Conservation (phyloP, 2,888 invertebrate genomes). For the Pedicia rivosa region DNA sequence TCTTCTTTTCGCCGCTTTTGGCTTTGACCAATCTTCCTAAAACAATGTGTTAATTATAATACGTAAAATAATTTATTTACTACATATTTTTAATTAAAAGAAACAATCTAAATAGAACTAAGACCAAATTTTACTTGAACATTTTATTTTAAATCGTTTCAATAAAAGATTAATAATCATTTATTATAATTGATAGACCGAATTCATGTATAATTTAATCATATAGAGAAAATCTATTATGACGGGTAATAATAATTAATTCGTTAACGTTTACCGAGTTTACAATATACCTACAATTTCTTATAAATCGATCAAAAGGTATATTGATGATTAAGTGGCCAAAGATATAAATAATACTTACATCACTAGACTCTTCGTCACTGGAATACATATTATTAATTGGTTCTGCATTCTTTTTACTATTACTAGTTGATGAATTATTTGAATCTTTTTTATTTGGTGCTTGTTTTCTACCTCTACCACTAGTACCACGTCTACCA, state of each 20-base stretch:
- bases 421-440: constrained; percentile 25
- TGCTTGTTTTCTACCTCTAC: constrained; percentile 42
- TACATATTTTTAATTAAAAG: constrained; percentile 14
- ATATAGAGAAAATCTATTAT: too few relatives aligned
- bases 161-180: constrained; percentile 5
- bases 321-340: too few relatives aligned
- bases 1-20: constrained; percentile 79
- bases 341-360: constrained; percentile 24
- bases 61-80: not conserved
- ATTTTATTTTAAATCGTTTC: constrained; percentile 6
- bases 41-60: constrained; percentile 26
- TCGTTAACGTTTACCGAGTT: too few relatives aligned
- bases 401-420: constrained; percentile 31
- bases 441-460: constrained; percentile 34
- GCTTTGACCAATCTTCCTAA: constrained; percentile 84
- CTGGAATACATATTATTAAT: constrained; percentile 44
- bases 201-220: too few relatives aligned
- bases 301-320: too few relatives aligned
- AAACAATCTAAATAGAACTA: constrained; percentile 7
- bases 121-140: constrained; percentile 9
- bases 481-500: constrained; percentile 42
- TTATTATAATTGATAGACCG: too few relatives aligned
- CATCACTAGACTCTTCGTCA: constrained; percentile 73
- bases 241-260: too few relatives aligned
- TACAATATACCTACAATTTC: too few relatives aligned